phyloP scores from a whole-genome alignment of 2,888 invertebrate species.

The Scrobipalpa costella region DNA sequence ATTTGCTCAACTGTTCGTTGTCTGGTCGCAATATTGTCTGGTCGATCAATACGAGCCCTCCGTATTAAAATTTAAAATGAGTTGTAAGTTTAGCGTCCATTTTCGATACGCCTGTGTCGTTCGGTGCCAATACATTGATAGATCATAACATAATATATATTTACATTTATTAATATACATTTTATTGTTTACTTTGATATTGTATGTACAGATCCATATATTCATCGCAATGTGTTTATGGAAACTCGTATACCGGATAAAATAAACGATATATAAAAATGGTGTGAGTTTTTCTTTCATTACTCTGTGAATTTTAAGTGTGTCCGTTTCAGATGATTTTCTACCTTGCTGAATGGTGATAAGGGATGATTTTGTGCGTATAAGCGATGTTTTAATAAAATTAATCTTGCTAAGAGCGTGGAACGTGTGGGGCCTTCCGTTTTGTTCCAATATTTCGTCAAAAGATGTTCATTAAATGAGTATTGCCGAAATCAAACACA shows the following conservation, averaged over 20 bases:
- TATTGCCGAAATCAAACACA: background rate
- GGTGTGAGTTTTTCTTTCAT: background rate
- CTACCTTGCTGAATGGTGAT: too few species aligned
- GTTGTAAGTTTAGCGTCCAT: constrained; percentile 58
- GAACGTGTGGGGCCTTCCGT: background rate
- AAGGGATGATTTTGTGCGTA: background rate
- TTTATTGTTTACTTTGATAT: constrained; percentile 76
- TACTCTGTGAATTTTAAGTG: background rate
- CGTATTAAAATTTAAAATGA: constrained; percentile 16
- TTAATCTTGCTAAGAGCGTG: background rate
- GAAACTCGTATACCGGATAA: constrained; percentile 69
- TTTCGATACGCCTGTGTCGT: constrained; percentile 56
- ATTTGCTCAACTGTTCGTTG: background rate
- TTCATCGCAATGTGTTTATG: constrained; percentile 74
- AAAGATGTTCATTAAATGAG: background rate
- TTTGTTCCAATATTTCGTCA: background rate
- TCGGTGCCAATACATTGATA: constrained; percentile 72
- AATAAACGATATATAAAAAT: constrained; percentile 59
- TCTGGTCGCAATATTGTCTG: constrained; percentile 18
- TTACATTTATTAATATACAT: constrained; percentile 72
- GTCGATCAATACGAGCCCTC: constrained; percentile 8
- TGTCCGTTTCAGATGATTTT: background rate
- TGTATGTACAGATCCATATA: constrained; percentile 72
- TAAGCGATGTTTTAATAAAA: background rate
- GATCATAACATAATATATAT: constrained; percentile 50